Percentiles rank a stretch among this genome's conserved stretches.
phyloP scores from a whole-genome alignment of 2,113 vertebrate species.

The Muntiacus muntjak region DNA sequence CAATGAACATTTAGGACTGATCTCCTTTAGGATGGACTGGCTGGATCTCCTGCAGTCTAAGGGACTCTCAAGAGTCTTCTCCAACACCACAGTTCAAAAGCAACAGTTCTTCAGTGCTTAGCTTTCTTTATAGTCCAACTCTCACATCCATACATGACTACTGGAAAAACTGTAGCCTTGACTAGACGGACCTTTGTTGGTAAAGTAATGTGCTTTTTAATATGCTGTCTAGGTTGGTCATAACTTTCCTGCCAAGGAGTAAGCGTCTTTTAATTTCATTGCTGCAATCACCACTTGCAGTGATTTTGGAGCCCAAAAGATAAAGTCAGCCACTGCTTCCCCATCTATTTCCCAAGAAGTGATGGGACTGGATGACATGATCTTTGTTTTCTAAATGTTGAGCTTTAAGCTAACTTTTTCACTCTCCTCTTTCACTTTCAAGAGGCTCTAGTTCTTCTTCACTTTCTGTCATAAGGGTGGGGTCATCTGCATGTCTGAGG shows the following conservation, averaged over 20 bases:
- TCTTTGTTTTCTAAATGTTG: background rate
- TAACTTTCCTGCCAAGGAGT: background rate
- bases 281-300: background rate
- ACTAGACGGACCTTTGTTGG: background rate
- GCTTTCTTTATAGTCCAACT: background rate
- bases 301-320: background rate
- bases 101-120: background rate
- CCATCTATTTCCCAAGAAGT: background rate
- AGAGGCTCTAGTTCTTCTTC: background rate
- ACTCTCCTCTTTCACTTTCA: background rate
- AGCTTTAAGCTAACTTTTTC: background rate
- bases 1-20: background rate
- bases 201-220: background rate
- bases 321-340: background rate
- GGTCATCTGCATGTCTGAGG: background rate
- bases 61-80: background rate
- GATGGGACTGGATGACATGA: background rate
- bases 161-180: background rate
- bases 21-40: background rate
- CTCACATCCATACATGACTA: background rate
- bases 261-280: background rate
- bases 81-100: background rate
- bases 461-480: background rate
- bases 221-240: background rate
- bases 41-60: background rate